Evolutionary conservation across 2,113 vertebrate genomes (phyloP), one percentile per base, ranked within the genome.

Genomic region (Phalacrocorax pelagicus): DNA sequence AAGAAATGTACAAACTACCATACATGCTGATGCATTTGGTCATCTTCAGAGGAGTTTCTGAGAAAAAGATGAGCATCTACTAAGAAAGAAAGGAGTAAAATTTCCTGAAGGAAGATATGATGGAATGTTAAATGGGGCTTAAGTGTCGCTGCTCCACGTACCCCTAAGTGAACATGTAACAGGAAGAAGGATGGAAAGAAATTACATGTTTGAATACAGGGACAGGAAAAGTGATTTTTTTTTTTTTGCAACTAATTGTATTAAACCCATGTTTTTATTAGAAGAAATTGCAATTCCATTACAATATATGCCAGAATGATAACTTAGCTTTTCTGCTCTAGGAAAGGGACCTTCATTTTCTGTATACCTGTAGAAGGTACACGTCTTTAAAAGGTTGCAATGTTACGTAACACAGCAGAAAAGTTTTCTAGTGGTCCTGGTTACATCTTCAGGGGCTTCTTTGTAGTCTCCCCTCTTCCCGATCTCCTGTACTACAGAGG

Each of bases 201-300:
- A 70, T 82, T 49, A 47, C 6, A 14, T n/a, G 24, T 84, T 78
- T 89, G 78, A 83, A 61, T 69, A 63, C 36, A 84, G 59, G 42
- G 32, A 52, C 12, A 59, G 27, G 49, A n/a, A 36, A 84, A 82
- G 30, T 34, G 6, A 36, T 52, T 69, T 55, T 47, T 77, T 78
- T 67, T 34, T 51, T 18, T 51, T 15, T 19, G 0, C 52, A 78
- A 63, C 12, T 72, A 85, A 75, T 85, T 61, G 5, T 32, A 32
- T 61, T 61, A 65, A 61, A 5, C 30, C 19, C 54, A 34, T 0
- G 1, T 72, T 88, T 89, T 80, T 69, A 32, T 49, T 65, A 49
- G 65, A 81, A 87, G 36, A 82, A 87, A 85, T 73, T 82, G 21
- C 66, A 82, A 32, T 79, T 78, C 22, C 34, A 18, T 89, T 90